A percentile compares a stretch with the other conserved stretches of the same genome.
These are phyloP conservation scores for Caranx ignobilis DNA, from an alignment of 2,113 vertebrate genomes.

Conservation along the genomic window DNA sequence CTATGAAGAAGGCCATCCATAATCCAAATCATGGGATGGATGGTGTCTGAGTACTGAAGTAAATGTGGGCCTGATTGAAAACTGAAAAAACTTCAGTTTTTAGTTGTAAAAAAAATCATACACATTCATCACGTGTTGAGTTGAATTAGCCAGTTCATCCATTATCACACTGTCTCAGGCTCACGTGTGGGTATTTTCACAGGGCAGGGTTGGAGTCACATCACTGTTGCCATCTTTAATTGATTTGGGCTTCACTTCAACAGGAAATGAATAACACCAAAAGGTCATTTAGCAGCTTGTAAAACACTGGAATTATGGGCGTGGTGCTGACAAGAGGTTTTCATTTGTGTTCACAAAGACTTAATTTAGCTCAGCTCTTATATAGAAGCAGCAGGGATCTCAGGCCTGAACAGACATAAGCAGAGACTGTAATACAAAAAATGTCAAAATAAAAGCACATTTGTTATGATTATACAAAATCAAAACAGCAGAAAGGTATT, in stretches of 20 bases:
- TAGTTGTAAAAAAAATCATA: not conserved
- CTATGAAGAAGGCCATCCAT: not conserved
- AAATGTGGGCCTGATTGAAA: too few species aligned
- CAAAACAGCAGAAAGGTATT: not conserved
- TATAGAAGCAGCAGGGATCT: not conserved
- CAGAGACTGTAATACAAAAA: not conserved
- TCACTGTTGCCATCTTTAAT: conserved; percentile 39
- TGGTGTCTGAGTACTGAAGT: not conserved
- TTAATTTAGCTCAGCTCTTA: conserved; percentile 10
- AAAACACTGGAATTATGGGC: conserved; percentile 25
- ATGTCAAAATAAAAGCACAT: not conserved
- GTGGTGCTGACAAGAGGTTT: conserved; percentile 1
- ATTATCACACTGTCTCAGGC: not conserved
- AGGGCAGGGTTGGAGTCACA: conserved; percentile 27
- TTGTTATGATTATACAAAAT: not conserved
- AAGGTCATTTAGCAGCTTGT: conserved; percentile 33
- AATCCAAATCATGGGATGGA: conserved; percentile 5
- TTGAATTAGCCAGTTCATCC: not conserved
- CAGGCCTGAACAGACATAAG: not conserved
- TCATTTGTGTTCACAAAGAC: not conserved
- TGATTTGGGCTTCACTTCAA: conserved; percentile 43
- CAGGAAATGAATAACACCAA: conserved; percentile 49
- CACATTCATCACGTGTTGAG: not conserved
- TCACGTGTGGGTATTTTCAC: conserved; percentile 34
- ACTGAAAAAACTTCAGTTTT: not conserved